These are phyloP conservation scores for Cassiopea andromeda DNA, from an alignment of 30 jellyfish, hydroid and myxozoan species.

Conservation along the genomic window DNA sequence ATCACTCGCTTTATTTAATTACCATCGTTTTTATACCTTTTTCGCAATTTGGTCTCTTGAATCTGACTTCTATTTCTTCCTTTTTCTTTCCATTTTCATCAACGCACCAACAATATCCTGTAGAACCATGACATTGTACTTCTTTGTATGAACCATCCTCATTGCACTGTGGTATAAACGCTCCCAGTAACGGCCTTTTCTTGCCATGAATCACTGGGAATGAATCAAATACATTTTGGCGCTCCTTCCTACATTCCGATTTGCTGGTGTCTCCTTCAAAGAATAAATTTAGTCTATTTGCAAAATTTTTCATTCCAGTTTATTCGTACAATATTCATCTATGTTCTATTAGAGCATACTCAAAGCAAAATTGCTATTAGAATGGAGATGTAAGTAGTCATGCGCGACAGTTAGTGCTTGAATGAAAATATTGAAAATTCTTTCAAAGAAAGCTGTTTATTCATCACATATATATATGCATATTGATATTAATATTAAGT, in stretches of 20 bases:
- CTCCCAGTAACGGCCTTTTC: constrained; percentile 43
- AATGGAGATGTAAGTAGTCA: too few species aligned
- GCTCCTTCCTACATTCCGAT: constrained; percentile 31
- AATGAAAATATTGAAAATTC: too few species aligned
- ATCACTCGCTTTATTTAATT: too few species aligned
- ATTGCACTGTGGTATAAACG: constrained; percentile 79
- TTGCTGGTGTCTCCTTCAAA: background rate
- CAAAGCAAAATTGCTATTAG: too few species aligned
- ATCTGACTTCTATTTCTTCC: constrained; percentile 60
- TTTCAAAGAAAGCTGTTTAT: too few species aligned
- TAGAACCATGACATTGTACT: constrained; percentile 92
- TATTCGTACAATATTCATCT: too few species aligned
- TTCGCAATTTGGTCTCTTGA: constrained; percentile 50
- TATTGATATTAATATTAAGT: too few species aligned
- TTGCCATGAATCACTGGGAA: constrained; percentile 31
- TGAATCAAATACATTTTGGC: constrained; percentile 14
- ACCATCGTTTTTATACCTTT: constrained; percentile 5
- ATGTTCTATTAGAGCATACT: too few species aligned
- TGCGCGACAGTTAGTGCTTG: too few species aligned
- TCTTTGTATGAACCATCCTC: constrained; percentile 77
- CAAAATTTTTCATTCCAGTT: too few species aligned
- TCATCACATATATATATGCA: too few species aligned
- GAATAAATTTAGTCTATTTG: too few species aligned
- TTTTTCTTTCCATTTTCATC: constrained; percentile 65
- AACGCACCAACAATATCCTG: constrained; percentile 96